Base-by-base conservation (phyloP, 2,113 vertebrate species). In the Myotis yumanensis region DNA sequence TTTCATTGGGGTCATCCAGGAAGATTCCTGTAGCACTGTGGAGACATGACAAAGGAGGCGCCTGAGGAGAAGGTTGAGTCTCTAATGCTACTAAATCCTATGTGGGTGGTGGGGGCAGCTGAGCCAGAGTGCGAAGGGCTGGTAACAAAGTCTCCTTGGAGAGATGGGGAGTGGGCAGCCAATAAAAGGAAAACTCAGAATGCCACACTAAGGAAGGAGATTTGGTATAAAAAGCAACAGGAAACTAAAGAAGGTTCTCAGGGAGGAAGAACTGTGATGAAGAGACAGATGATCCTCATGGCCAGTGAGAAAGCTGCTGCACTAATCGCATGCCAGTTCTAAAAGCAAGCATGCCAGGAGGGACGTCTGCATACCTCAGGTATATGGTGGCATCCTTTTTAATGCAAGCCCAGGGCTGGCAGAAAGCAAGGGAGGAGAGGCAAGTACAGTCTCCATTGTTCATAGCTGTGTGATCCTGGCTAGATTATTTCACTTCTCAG, bases 211-310 rank as follows among this genome's bases (percentile, higher is more conserved):
- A 95, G 81, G 88, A 93, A 93, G 72, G 79, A 93, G 64, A 52
- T 37, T 84, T 68, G 57, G 46, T 64, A 94, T 46, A 90, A 92
- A 94, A 92, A 92, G 81, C 90, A 92, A 77, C 68, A 73, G 84
- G 84, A 93, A 95, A 93, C 46, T 62, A 69, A 81, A 89, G 79
- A 43, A 43, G 35, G 69, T 75, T 86, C 86, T 14, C 81, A 25
- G 83, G 91, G 52, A 89, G 79, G 81, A 95, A 88, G 85, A 75
- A 76, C n/a, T 28, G 57, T 48, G 83, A 57, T 17, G 46, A 72
- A 57, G 52, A 84, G 59, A 52, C 79, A 72, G 80, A 81, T 23
- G 91, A 68, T 11, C 32, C 52, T 20, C 12, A 28, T 1, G 51
- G 83, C 35, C 7, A 2, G 28, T 2, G 48, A 85, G 72, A 14